A percentile compares a stretch with the other conserved stretches of the same genome.
phyloP scores from a whole-genome alignment of 2,113 vertebrate species.

The Ptychochromis oligacanthus region DNA sequence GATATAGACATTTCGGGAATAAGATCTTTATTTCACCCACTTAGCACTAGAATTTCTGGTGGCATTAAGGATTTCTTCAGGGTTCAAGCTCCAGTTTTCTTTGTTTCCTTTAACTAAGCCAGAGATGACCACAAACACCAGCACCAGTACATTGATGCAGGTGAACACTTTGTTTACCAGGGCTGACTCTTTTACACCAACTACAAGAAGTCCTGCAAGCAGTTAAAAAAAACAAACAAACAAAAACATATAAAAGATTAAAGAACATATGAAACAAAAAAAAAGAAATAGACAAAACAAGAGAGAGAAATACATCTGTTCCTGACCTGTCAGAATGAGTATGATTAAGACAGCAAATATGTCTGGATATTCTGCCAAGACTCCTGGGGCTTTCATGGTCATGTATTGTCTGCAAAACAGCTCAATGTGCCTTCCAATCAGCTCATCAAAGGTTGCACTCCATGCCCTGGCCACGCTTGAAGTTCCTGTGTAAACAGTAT shows the following conservation, averaged over 20 bases:
- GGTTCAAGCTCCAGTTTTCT: conserved; percentile 88
- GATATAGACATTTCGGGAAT: neutral
- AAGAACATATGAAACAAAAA: neutral
- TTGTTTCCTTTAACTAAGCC: conserved; percentile 92
- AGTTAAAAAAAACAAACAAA: neutral
- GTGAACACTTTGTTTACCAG: conserved; percentile 96
- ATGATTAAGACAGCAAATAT: conserved; percentile 94
- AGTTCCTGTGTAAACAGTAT: conserved; percentile 82
- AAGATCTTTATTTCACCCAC: conserved; percentile 43
- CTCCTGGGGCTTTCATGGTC: conserved; percentile 84
- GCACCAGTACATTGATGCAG: conserved; percentile 91
- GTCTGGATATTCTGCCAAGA: conserved; percentile 92
- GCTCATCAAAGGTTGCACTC: conserved; percentile 93
- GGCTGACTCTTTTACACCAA: conserved; percentile 96
- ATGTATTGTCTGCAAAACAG: conserved; percentile 83
- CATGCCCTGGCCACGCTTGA: conserved; percentile 95
- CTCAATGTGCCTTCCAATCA: conserved; percentile 87
- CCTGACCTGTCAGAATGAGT: conserved; percentile 86
- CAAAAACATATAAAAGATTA: neutral
- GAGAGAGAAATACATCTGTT: neutral
- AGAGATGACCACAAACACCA: conserved; percentile 90
- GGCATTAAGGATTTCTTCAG: conserved; percentile 77
- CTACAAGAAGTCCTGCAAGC: conserved; percentile 85
- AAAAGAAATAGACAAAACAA: neutral
- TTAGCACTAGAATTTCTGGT: conserved; percentile 58